Evolutionary conservation across 92 coral and sea anemone species (phyloP).

Genomic region (Galaxea fascicularis): DNA sequence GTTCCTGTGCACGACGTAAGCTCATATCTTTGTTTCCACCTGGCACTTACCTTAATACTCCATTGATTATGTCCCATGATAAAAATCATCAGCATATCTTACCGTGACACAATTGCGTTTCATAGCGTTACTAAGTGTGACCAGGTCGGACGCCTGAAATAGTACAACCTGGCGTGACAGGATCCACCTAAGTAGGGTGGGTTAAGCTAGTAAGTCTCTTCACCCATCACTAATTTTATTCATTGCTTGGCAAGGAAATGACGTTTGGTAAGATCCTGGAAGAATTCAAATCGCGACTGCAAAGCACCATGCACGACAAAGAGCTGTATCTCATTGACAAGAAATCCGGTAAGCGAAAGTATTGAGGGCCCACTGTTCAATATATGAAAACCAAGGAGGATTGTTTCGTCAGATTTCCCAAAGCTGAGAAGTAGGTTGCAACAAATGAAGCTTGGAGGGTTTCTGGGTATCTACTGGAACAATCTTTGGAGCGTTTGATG

Average conservation of each 20-base stretch:
- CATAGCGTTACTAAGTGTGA: background rate
- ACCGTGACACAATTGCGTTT: background rate
- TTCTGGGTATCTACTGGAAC: too few species aligned
- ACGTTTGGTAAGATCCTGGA: slow-evolving; percentile 91
- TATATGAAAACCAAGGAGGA: too few species aligned
- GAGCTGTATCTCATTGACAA: slow-evolving; percentile 86
- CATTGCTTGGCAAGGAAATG: slow-evolving; percentile 78
- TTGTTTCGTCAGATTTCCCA: too few species aligned
- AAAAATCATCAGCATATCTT: too few species aligned
- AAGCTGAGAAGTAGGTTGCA: too few species aligned
- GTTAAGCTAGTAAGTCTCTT: too few species aligned
- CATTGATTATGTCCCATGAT: too few species aligned
- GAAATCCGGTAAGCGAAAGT: slow-evolving; percentile 78
- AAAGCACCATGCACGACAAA: slow-evolving; percentile 31
- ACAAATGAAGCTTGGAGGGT: too few species aligned
- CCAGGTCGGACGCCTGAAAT: background rate
- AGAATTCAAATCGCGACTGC: slow-evolving; percentile 80
- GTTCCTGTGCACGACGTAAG: slow-evolving; percentile 88
- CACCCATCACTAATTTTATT: background rate
- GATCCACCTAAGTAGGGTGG: background rate
- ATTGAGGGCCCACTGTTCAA: background rate
- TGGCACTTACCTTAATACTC: too few species aligned
- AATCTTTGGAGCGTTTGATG: too few species aligned
- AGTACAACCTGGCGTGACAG: background rate
- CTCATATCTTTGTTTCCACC: background rate